Base-by-base conservation (phyloP, 64 coral and sea anemone species). In the Montipora efflorescens region DNA sequence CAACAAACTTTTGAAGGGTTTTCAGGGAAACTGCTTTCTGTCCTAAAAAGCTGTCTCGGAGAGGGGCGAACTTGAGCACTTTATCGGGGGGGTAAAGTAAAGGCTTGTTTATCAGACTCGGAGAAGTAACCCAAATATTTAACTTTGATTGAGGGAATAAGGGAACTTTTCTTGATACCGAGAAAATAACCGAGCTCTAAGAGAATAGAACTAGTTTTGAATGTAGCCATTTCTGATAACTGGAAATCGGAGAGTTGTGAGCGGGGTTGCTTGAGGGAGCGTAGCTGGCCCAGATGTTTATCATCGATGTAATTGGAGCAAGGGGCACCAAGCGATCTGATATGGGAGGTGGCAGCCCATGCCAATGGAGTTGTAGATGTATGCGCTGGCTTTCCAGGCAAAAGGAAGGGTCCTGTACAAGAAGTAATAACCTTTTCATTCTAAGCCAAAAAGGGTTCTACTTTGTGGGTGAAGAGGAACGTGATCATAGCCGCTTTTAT, bases 321-420 rank as follows among this genome's bases (percentile, higher is more conserved):
- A 4, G 94, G 82, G 9, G 82, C 89, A 0, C 64, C 66, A 0
- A 80, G 4, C 3, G 81, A 92, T 4, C 91, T 23, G 15, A 93
- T 87, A 36, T 69, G 13, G 51, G 45, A 51, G 6, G 82, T 79
- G 3, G 91, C 81, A 3, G 55, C 1, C 1, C 36, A 93, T 50
- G 14, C 91, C 91, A 7, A 93, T 5, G 5, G 23, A 47, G 21
- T 93, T 51, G 18, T 93, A 87, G 8, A 93, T 28, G 62, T 74
- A 93, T 7, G 91, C 91, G 44, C 81, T 93, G 72, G 81, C 91
- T 76, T 93, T 93, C 82, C 82, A 93, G 0, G 74, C 82, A 21
- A 93, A 92, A 2, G 81, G 91, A 13, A 93, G 2, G 1, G 82
- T 87, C 0, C 22, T 8, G 22, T 87, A 93, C 2, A 10, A 12